phyloP scores from a whole-genome alignment of 2,113 vertebrate species.

The Megaceryle maxima region DNA sequence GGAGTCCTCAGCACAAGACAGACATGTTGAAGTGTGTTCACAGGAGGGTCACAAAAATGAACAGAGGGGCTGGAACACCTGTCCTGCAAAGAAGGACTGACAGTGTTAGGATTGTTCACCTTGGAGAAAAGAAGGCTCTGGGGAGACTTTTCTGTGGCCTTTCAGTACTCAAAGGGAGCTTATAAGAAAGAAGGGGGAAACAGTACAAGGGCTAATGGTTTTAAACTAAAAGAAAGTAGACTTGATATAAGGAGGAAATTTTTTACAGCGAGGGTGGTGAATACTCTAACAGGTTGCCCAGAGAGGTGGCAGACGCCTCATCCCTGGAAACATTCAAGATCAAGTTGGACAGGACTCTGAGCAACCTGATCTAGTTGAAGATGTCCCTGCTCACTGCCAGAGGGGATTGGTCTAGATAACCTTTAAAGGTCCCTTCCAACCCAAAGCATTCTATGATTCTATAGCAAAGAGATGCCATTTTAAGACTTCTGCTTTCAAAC shows the following conservation, averaged over 20 bases:
- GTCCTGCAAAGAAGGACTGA: not conserved
- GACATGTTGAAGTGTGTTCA: not conserved
- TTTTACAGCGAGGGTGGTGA: not conserved
- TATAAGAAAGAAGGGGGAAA: not conserved
- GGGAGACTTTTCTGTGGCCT: not conserved
- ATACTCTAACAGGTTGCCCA: not conserved
- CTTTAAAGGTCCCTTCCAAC: not conserved
- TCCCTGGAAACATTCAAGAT: not conserved
- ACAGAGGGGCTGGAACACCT: not conserved
- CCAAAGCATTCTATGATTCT: not conserved
- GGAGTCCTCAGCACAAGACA: not conserved
- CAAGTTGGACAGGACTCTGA: not conserved
- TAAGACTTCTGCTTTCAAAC: not conserved
- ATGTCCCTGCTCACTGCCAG: not conserved
- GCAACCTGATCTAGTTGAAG: not conserved
- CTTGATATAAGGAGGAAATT: not conserved
- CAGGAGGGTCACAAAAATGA: not conserved
- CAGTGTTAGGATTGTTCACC: not conserved
- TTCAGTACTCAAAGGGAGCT: not conserved
- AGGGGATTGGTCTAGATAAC: not conserved
- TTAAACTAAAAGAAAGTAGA: not conserved
- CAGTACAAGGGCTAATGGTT: not conserved
- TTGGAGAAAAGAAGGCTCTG: not conserved
- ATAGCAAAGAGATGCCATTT: not conserved
- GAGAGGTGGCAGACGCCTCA: not conserved